Percentiles rank a stretch among this genome's conserved stretches.
phyloP scores from a whole-genome alignment of 2,888 invertebrate genomes.

The Cyrtodaria siliqua region DNA sequence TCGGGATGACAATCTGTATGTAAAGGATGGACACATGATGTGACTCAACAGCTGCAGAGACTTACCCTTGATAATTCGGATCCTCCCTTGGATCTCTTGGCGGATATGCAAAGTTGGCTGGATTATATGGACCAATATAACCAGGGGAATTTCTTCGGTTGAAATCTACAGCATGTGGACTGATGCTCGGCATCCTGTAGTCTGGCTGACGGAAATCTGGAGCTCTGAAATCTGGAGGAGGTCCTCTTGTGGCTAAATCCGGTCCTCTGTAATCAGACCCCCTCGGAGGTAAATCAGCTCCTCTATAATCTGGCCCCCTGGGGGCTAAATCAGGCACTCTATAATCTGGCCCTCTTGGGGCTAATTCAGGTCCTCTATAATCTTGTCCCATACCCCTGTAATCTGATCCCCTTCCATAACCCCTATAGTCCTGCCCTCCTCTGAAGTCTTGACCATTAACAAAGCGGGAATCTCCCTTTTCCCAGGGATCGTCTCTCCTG shows the following conservation, averaged over 20 bases:
- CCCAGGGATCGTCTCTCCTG: constrained; percentile 1
- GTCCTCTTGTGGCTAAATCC: not conserved
- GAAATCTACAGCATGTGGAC: too few species aligned
- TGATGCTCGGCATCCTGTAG: constrained; percentile 11
- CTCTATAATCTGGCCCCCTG: constrained; percentile 36
- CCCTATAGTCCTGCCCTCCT: constrained; percentile 8
- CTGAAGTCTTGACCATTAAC: not conserved
- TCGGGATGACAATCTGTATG: too few species aligned
- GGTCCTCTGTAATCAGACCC: constrained; percentile 1
- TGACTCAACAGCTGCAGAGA: too few species aligned
- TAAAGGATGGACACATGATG: too few species aligned
- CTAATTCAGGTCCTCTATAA: constrained; percentile 14
- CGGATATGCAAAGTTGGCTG: constrained; percentile 39
- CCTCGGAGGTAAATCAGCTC: constrained; percentile 1
- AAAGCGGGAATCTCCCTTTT: constrained; percentile 11
- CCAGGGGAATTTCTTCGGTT: constrained; percentile 36
- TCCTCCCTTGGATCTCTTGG: constrained; percentile 50
- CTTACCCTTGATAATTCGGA: constrained; percentile 53
- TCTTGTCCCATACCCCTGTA: constrained; percentile 9
- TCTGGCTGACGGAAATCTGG: constrained; percentile 19
- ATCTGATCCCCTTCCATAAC: not conserved
- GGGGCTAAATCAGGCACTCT: constrained; percentile 14
- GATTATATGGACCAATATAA: constrained; percentile 15
- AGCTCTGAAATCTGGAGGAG: constrained; percentile 18
- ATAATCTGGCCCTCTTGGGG: constrained; percentile 25